Base-by-base conservation (phyloP, 2,797 vertebrate genomes). In the Iguana delicatissima region DNA sequence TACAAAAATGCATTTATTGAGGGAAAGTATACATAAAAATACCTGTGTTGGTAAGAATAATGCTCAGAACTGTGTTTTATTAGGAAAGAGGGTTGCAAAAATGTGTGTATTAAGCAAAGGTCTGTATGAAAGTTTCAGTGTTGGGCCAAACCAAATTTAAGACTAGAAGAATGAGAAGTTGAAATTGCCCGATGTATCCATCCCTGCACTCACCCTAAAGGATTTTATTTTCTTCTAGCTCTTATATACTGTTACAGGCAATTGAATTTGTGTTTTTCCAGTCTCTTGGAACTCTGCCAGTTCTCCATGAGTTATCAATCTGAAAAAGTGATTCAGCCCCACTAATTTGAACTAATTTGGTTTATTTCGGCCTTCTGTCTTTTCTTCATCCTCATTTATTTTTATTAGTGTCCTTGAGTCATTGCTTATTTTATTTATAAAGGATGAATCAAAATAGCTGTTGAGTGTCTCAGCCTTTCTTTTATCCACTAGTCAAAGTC, bases 351-450 rank as follows among this genome's bases (percentile, higher is more conserved):
- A 77, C 55, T 80, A 85, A 86, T 91, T 77, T 1, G n/a, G 26
- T 80, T 83, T 86, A 86, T 76, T 87, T 29, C 72, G 76, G 24
- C 73, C 57, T 86, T 86, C 89, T 72, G 62, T 72, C 22, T 29
- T 81, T 82, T 73, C 14, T 86, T 82, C 85, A 50, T 67, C 57
- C 79, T 82, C 38, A 38, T 35, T 90, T 80, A 72, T 81, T 86
- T 64, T 86, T 64, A 64, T 83, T 76, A 67, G 42, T 14, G 42
- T 46, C 55, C 20, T 29, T 90, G 84, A 90, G 42, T 83, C 64
- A 26, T 57, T 59, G 18, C 76, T 82, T 81, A 50, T 14, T 74
- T 87, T 73, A 46, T 88, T 90, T 35, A 59, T 52, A 50, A 32
- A 79, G 32, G 18, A 46, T 52, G 46, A 69, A 57, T 85, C 50